Base-by-base conservation (phyloP, 2,113 vertebrate genomes). In the Plestiodon gilberti region DNA sequence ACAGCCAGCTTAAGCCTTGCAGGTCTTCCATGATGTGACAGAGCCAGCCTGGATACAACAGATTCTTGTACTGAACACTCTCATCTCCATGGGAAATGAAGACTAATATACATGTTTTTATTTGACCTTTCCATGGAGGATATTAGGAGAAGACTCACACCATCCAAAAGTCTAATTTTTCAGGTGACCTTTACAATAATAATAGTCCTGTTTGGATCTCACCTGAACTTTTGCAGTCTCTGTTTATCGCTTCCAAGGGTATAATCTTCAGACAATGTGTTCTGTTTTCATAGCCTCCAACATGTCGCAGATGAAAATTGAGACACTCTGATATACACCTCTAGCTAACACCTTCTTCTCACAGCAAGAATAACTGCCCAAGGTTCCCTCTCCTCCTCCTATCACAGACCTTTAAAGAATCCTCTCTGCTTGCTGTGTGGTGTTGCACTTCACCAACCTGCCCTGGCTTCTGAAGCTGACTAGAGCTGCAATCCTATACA, bases 91-190 rank as follows among this genome's bases (percentile, higher is more conserved):
- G 20, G 79, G 3, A 61, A 87, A 82, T 43, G 35, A 82, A 78
- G 22, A 38, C 28, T 43, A 61, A 83, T 33, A 43, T 28, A 40
- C 48, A 74, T 62, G 48, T 38, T 65, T 64, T 78, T 40, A 3
- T 30, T 28, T 88, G 86, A 88, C 81, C 81, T 71, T 88, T 83
- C 55, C 23, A 48, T n/a, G 64, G 71, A 76, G 1, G 69, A 73
- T 35, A 14, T 78, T 70, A 43, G 14, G 22, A 28, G 33, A 62
- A 82, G 59, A 61, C 28, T 40, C 6, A 77, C 30, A 5, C n/a
- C 38, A 17, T 80, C 22, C 85, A 25, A 18, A 84, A 62, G 88
- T 89, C 13, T 18, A 85, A 91, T 23, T 84, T 11, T 52, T 61
- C 48, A 62, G 17, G 67, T 73, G 35, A 64, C 81, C 40, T 88